Evolutionary conservation across 2,113 vertebrate genomes (phyloP).

Genomic region (Dolichotis patagonum): DNA sequence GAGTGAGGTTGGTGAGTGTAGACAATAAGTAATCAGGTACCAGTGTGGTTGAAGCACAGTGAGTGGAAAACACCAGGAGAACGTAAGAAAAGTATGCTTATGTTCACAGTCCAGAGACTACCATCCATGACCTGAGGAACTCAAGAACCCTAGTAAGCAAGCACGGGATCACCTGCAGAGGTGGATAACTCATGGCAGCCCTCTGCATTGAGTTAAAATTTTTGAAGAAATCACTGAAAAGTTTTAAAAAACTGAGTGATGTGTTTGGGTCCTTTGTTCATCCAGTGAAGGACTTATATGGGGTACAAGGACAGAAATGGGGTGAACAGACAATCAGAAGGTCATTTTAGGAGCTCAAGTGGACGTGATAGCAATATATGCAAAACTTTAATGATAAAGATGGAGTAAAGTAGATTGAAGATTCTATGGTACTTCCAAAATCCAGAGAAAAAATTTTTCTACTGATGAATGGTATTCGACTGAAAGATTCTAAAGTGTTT

Average conservation of each 20-base stretch:
- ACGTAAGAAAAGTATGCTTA: neutral
- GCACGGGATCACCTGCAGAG: neutral
- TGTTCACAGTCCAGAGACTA: neutral
- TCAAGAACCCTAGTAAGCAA: neutral
- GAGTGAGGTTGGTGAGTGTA: neutral
- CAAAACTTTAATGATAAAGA: neutral
- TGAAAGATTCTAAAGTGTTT: slow-evolving; percentile 26
- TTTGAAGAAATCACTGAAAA: neutral
- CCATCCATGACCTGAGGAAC: no score
- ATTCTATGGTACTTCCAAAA: neutral
- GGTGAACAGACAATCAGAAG: neutral
- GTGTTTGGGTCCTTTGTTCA: neutral
- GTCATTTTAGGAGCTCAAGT: neutral
- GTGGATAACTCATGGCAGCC: neutral
- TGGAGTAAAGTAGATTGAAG: neutral
- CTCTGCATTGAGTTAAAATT: neutral
- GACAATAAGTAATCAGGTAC: neutral
- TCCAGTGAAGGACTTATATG: neutral
- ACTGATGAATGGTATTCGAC: neutral
- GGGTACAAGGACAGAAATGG: neutral
- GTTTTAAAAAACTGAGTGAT: neutral
- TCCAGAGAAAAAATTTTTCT: neutral
- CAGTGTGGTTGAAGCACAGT: neutral
- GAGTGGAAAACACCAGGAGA: neutral
- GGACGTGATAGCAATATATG: neutral